Base-by-base conservation (phyloP, 1,140 invertebrate genomes). In the Zaprionus inermis region DNA sequence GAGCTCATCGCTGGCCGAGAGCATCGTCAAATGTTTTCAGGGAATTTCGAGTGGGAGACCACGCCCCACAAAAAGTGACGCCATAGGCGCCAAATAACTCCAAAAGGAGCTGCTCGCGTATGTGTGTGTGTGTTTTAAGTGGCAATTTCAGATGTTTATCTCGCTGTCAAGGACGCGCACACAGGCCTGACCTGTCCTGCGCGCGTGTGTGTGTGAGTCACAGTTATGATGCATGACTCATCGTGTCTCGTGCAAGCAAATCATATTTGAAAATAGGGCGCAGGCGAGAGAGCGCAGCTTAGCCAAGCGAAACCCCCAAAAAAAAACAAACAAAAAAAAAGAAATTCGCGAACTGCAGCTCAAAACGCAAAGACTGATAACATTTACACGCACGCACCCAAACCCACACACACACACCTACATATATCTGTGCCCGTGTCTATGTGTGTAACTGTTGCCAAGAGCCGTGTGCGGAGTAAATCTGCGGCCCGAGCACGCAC, bases 61-160 rank as follows among this genome's bases (percentile, higher is more conserved):
- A 84, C 81, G 76, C 80, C 80, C 76, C 72, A 36, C 24, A 28
- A 81, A 66, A 70, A 51, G 38, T 82, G 80, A 79, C 80, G 76
- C 58, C 80, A 83, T 72, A 60, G 72, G 76, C 76, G 80, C 68
- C 64, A 75, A 76, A 46, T 34, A 46, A 57, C 49, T 52, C 59
- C 54, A 52, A 52, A 51, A 65, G 51, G 70, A 79, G 65, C 64
- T 70, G 34, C 49, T 64, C 10, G 36, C 55, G 38, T 49, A 7
- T 57, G 38, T 44, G 36, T 57, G 18, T 51, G 54, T 64, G 49
- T 63, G 46, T 52, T 60, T 63, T 66, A 60, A 71, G 55, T 75
- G 77, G 36, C 72, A 73, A 75, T 68, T 78, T 57, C 59, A 81
- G 79, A 82, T 77, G 68, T 78, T 78, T 57, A 61, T 71, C 77